These are phyloP conservation scores for Eulacestoma nigropectus DNA, from an alignment of 2,113 vertebrate species.

Conservation along the genomic window DNA sequence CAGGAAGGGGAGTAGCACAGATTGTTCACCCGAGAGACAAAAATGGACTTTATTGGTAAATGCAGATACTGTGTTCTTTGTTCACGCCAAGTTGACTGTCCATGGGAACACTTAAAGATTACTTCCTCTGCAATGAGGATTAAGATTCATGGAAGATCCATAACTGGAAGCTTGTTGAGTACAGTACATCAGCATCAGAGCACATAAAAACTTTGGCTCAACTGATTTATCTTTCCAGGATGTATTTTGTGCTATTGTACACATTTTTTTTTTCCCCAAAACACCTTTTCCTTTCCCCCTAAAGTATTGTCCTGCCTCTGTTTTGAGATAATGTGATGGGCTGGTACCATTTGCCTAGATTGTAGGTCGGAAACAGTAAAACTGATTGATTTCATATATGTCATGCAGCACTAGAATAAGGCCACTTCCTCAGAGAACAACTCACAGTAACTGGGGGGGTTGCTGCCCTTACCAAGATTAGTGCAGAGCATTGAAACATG, in stretches of 20 bases:
- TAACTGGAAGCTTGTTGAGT: not conserved
- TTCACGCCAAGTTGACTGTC: not conserved
- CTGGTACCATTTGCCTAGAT: not conserved
- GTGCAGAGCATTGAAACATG: not conserved
- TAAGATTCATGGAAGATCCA: not conserved
- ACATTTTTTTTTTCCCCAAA: accelerated
- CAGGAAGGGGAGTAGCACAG: not conserved
- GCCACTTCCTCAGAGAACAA: not conserved
- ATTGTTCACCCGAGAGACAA: not conserved
- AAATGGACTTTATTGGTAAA: not conserved
- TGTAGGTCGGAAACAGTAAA: not conserved
- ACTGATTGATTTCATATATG: not conserved
- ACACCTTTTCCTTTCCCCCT: accelerated
- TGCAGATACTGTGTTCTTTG: not conserved
- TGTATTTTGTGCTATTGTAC: not conserved
- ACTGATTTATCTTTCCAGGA: not conserved
- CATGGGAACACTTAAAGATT: not conserved
- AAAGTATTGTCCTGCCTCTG: not conserved
- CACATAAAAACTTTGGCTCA: not conserved
- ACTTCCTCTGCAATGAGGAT: not conserved
- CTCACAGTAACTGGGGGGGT: not conserved
- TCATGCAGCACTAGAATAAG: not conserved
- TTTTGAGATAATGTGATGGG: accelerated
- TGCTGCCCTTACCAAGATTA: not conserved
- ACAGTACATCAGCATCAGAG: not conserved